These are phyloP conservation scores for Odocoileus hemionus DNA, from an alignment of 2,113 vertebrate species.

Conservation along the genomic window DNA sequence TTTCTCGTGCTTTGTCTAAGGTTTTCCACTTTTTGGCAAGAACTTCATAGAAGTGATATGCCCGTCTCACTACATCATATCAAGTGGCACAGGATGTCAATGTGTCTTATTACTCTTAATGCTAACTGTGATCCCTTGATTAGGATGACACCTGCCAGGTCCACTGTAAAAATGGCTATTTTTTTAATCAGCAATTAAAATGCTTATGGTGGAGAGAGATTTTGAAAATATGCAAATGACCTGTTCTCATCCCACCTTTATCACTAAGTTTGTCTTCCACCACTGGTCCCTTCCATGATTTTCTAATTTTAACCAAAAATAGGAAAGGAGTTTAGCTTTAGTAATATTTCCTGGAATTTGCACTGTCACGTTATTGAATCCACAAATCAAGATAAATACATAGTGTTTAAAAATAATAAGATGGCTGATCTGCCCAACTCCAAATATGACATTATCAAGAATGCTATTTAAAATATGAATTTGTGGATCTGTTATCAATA, in stretches of 20 bases:
- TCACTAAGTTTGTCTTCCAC: background rate
- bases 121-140: background rate
- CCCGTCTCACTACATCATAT: rapidly evolving
- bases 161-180: background rate
- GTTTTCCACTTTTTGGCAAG: background rate
- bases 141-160: background rate
- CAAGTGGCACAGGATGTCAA: rapidly evolving
- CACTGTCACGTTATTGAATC: background rate
- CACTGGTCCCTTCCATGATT: background rate
- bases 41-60: background rate
- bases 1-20: background rate
- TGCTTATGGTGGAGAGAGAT: background rate
- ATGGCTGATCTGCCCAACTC: background rate
- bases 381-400: background rate
- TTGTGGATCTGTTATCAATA: background rate
- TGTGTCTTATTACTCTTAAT: background rate
- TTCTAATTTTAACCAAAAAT: background rate
- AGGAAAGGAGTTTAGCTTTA: background rate
- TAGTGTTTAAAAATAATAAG: slow-evolving; percentile 1
- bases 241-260: background rate
- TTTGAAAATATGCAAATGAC: background rate
- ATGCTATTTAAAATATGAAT: slow-evolving; percentile 18
- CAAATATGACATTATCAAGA: background rate
- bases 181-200: background rate
- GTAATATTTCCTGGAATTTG: background rate